phyloP scores from a whole-genome alignment of 2,797 vertebrate species.

The Coregonus suidteri region DNA sequence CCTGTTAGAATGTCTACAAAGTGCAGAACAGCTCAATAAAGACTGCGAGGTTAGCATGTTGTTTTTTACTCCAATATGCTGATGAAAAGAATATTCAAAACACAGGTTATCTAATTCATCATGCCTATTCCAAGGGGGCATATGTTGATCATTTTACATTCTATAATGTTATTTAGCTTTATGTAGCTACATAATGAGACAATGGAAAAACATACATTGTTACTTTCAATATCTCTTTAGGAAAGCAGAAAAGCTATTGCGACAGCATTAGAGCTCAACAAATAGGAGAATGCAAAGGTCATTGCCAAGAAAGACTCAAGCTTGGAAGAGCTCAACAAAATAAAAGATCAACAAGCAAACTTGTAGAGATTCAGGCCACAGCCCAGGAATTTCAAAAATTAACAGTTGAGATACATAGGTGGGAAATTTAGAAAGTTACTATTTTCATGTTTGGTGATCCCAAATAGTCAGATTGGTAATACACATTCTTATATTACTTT shows the following conservation, averaged over 20 bases:
- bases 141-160: neutral
- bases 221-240: neutral
- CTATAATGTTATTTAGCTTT: neutral
- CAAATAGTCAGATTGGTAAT: too few species aligned
- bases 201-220: neutral
- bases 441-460: too few species aligned
- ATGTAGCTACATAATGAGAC: neutral
- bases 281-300: conserved; percentile 10
- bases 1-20: conserved; percentile 78
- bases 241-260: neutral
- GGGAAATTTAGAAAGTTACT: conserved; percentile 10
- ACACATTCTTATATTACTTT: conserved; percentile 10
- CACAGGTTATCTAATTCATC: neutral
- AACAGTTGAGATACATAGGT: conserved; percentile 80
- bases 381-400: conserved; percentile 75
- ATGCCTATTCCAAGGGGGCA: neutral
- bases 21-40: conserved; percentile 68
- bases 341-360: conserved; percentile 70
- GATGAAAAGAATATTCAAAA: neutral
- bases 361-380: conserved; percentile 72
- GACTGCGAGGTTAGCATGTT: conserved; percentile 76
- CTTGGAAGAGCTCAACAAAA: conserved; percentile 74
- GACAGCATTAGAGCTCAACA: neutral
- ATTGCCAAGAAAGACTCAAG: neutral
- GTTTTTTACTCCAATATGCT: conserved; percentile 34